Evolutionary conservation across 2,888 invertebrate species (phyloP).

Genomic region (Eugnorisma glareosa): DNA sequence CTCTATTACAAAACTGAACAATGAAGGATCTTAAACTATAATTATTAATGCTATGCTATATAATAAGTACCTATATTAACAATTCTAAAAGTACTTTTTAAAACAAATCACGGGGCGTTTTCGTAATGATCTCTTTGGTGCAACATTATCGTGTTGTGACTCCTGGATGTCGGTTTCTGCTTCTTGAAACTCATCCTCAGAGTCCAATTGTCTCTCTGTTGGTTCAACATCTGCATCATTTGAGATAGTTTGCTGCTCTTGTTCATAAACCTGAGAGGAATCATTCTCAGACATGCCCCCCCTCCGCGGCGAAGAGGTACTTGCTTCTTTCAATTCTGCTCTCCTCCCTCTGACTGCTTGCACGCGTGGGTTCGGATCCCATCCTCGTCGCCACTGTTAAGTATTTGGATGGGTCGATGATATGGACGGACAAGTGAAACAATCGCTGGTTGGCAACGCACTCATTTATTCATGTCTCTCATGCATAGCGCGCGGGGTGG

Average conservation of each 20-base stretch:
- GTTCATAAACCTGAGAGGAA: neutral
- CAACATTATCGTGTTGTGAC: neutral
- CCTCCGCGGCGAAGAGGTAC: neutral
- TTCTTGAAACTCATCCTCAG: neutral
- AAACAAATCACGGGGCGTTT: conserved; percentile 1
- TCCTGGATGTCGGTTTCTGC: neutral
- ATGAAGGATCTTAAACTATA: no score
- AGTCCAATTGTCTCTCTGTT: neutral
- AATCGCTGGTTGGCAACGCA: no score
- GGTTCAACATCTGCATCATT: neutral
- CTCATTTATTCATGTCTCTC: no score
- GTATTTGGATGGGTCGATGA: no score
- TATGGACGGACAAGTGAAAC: no score
- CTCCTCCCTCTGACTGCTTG: neutral
- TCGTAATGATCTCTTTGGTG: neutral
- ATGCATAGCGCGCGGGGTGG: no score
- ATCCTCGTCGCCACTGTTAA: no score
- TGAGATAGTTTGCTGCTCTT: neutral
- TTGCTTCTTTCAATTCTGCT: neutral
- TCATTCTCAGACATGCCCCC: neutral
- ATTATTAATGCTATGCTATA: no score
- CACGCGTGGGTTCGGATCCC: no score
- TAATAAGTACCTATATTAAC: no score
- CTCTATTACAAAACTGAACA: no score
- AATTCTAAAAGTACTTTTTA: conserved; percentile 7